These are phyloP conservation scores for Stichopus horrens DNA, from an alignment of 53 echinoderm and acorn worm species.

Conservation along the genomic window DNA sequence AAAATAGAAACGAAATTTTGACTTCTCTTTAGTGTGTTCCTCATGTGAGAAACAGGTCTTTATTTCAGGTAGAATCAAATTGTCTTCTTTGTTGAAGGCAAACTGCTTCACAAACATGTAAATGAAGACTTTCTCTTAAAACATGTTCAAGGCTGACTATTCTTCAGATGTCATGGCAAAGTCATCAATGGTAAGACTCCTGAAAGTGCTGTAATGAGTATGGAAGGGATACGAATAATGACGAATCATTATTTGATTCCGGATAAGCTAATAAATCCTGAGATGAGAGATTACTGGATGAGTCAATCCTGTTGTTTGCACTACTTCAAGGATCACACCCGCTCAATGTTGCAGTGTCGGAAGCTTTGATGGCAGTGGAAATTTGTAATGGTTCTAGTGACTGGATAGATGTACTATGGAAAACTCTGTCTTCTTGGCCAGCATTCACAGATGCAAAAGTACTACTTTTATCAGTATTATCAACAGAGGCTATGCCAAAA, in stretches of 20 bases:
- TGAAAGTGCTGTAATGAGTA: neutral
- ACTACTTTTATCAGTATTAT: slow-evolving; percentile 21
- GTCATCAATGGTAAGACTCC: neutral
- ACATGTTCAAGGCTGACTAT: neutral
- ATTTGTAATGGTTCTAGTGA: slow-evolving; percentile 6
- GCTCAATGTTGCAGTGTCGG: neutral
- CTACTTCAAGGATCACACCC: neutral
- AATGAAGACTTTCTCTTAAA: slow-evolving; percentile 24
- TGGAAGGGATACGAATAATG: neutral
- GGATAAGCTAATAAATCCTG: neutral
- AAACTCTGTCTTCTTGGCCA: slow-evolving; percentile 2
- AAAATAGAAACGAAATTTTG: slow-evolving; percentile 23
- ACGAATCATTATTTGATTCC: neutral
- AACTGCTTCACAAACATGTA: slow-evolving; percentile 12
- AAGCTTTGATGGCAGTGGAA: neutral
- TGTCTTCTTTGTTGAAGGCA: neutral
- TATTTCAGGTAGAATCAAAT: neutral
- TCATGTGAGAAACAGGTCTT: neutral
- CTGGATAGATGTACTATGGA: slow-evolving; percentile 39
- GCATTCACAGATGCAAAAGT: slow-evolving; percentile 30
- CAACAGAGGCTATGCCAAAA: slow-evolving; percentile 28
- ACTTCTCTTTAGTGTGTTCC: neutral
- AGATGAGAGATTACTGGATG: neutral
- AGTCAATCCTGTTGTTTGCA: neutral
- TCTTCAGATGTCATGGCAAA: slow-evolving; percentile 13